Conservation (phyloP, 2,888 invertebrate genomes). For the Fissipunctia ypsillon region DNA sequence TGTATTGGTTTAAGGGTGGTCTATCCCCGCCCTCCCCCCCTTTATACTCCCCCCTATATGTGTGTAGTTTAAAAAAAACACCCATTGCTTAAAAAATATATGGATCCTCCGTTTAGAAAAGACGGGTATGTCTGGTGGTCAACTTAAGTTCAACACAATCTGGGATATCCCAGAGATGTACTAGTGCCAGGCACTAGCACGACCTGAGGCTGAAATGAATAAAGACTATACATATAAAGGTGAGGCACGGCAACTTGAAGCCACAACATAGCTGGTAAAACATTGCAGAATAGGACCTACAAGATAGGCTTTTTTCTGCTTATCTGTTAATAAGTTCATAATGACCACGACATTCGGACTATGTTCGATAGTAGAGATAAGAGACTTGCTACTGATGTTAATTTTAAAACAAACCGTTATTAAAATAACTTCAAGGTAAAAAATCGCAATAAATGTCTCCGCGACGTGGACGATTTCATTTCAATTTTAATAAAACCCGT, state of each 20-base stretch:
- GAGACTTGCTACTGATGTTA: neutral
- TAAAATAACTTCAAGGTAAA: constrained; percentile 40
- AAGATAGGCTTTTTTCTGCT: neutral
- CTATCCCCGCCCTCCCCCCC: too few relatives aligned
- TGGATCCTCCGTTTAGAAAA: neutral
- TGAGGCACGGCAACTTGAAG: neutral
- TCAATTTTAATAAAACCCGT: constrained; percentile 80
- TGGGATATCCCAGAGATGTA: neutral
- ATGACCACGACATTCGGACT: neutral
- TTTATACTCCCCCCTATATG: too few relatives aligned
- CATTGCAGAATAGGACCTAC: neutral
- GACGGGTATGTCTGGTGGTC: neutral
- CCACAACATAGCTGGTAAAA: neutral
- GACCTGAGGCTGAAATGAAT: neutral
- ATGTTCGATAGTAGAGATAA: neutral
- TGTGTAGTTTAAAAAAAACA: neutral
- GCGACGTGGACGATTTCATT: constrained; percentile 73
- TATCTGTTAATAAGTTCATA: neutral
- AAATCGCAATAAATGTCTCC: constrained; percentile 57
- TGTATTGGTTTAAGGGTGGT: too few relatives aligned
- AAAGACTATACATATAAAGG: neutral
- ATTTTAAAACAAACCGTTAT: constrained; percentile 9
- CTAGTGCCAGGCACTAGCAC: neutral
- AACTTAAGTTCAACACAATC: neutral
- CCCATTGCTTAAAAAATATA: neutral